Conservation (phyloP, 2,113 vertebrate genomes). For the Edolisoma coerulescens region DNA sequence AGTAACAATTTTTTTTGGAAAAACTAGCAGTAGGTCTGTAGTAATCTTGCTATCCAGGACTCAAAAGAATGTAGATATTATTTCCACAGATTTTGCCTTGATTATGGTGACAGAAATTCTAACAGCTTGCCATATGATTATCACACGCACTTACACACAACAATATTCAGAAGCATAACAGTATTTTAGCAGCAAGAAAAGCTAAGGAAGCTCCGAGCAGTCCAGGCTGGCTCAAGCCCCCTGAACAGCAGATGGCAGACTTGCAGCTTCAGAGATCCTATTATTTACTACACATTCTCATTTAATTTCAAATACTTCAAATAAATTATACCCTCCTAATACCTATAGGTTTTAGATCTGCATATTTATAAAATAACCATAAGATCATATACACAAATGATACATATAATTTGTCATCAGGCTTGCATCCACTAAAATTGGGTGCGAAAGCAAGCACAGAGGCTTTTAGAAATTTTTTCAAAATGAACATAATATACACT, state of each 20-base stretch:
- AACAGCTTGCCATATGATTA: neutral
- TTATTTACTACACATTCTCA: neutral
- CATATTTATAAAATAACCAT: neutral
- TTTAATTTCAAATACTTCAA: neutral
- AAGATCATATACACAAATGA: neutral
- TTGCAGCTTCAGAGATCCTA: neutral
- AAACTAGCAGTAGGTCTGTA: neutral
- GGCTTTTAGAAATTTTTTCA: neutral
- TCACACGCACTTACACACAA: neutral
- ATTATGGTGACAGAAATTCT: neutral
- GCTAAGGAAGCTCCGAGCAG: neutral
- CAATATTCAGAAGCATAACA: neutral
- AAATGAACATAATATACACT: neutral
- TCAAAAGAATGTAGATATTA: neutral
- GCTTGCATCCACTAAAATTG: neutral
- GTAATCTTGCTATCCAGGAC: neutral
- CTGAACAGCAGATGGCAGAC: slow-evolving; percentile 43
- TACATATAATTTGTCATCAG: neutral
- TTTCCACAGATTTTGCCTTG: neutral
- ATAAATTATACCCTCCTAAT: neutral
- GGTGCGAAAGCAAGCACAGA: neutral
- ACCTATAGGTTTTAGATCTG: neutral
- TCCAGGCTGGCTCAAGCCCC: neutral
- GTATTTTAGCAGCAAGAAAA: neutral
- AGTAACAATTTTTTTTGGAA: neutral